Evolutionary conservation across 2,797 vertebrate genomes (phyloP), one percentile per base, ranked within the genome.

Genomic region (Staurois parvus): DNA sequence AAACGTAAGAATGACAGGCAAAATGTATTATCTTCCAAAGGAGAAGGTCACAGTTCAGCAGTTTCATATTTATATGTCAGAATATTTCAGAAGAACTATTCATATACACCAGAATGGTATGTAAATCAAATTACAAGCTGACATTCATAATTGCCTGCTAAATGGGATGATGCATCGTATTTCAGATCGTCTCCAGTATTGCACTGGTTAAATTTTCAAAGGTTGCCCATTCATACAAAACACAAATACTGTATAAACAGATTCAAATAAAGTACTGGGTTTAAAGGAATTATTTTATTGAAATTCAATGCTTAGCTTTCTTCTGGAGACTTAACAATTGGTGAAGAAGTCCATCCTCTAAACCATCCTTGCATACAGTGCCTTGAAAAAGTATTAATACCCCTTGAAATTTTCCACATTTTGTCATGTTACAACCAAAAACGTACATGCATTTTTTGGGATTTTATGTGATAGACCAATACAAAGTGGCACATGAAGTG

Each of bases 41-140:
- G 79, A 78, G 75, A 74, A 87, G 85, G 85, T 87, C 85, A 84
- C 81, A 75, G 85, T 83, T 87, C 76, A 83, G 85, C 81, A 84
- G 30, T 69, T 84, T 83, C 75, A 83, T 83, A 84, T 82, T 84
- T 75, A 69, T 69, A 73, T 79, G 76, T 75, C 76, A 75, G 76
- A 87, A 75, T 69, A 75, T 87, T 87, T 79, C 69, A 83, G 30
- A 62, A 32, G 62, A 62, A 68, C 76, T 79, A 59, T 83, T 83
- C 69, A 83, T 79, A 83, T 73, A 69, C 76, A 32, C 32, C n/a
- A 75, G 66, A 68, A 67, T 26, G 40, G 76, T 59, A 83, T 75
- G 81, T 45, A 78, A 83, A 83, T 86, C 40, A 74, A 74, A 83
- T 84, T 79, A 74, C 32, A 84, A 45, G 15, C 19, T 79, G 76